These are phyloP conservation scores for Neoaliturus tenellus DNA, from an alignment of 2,888 invertebrate species.

Conservation along the genomic window DNA sequence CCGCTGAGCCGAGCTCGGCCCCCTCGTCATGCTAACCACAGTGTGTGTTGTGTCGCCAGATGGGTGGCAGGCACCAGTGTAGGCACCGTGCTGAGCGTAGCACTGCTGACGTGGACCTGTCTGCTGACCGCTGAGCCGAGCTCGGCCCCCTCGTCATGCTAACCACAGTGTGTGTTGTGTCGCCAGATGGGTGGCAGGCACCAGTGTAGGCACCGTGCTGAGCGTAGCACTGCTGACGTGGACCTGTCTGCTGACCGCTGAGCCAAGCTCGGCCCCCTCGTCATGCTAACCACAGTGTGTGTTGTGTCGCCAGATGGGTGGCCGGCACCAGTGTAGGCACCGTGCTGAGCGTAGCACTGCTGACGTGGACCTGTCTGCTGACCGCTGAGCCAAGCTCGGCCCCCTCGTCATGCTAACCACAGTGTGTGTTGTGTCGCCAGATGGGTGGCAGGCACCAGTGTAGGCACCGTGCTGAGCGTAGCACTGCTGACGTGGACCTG, in stretches of 20 bases:
- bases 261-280: conserved; percentile 69
- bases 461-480: conserved; percentile 79
- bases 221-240: conserved; percentile 81
- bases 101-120: conserved; percentile 80
- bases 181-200: conserved; percentile 78
- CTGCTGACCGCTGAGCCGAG: conserved; percentile 74
- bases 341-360: conserved; percentile 79
- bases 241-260: conserved; percentile 78
- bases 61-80: conserved; percentile 81
- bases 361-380: conserved; percentile 81
- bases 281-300: too few relatives aligned
- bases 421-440: conserved; percentile 71
- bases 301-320: conserved; percentile 75
- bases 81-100: conserved; percentile 79
- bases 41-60: conserved; percentile 71
- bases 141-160: conserved; percentile 68
- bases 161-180: too few relatives aligned
- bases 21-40: conserved; percentile 60
- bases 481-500: conserved; percentile 81
- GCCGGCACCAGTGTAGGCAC: conserved; percentile 80
- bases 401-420: conserved; percentile 63
- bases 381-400: conserved; percentile 71
- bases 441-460: conserved; percentile 80
- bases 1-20: conserved; percentile 71
- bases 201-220: conserved; percentile 80